These are phyloP conservation scores for Tetragonula carbonaria DNA, from an alignment of 2,888 invertebrate genomes.

Conservation along the genomic window DNA sequence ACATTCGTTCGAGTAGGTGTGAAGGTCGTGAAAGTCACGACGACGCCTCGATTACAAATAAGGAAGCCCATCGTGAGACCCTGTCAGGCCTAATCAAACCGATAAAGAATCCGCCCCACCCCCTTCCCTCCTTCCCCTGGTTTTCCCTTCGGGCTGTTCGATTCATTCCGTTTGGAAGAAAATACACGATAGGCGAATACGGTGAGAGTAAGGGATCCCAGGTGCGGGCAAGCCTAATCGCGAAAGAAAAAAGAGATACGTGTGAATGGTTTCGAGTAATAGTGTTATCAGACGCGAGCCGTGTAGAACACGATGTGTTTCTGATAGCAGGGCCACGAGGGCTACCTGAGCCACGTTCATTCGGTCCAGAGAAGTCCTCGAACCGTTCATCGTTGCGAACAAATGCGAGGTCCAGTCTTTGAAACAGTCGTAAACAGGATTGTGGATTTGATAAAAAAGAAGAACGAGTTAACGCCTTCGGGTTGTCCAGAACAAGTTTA, in stretches of 20 bases:
- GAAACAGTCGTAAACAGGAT: too few relatives aligned
- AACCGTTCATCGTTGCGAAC: slow-evolving; percentile 46
- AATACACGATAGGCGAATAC: not conserved
- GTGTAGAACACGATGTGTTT: slow-evolving; percentile 83
- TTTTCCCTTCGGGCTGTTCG: not conserved
- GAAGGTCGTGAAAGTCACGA: slow-evolving; percentile 45
- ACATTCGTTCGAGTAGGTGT: slow-evolving; percentile 37
- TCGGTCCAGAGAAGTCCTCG: slow-evolving; percentile 60
- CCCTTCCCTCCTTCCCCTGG: too few relatives aligned
- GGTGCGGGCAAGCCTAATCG: slow-evolving; percentile 64
- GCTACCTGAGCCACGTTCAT: slow-evolving; percentile 72
- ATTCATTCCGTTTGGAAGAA: not conserved
- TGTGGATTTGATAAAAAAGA: too few relatives aligned
- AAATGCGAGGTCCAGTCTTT: not conserved
- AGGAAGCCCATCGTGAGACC: slow-evolving; percentile 50
- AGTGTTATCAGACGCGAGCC: slow-evolving; percentile 80
- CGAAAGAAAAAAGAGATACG: slow-evolving; percentile 70
- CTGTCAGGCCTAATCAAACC: slow-evolving; percentile 56
- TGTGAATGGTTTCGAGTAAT: slow-evolving; percentile 78
- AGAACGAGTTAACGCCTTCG: too few relatives aligned
- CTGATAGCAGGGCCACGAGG: slow-evolving; percentile 75
- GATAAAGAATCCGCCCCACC: not conserved
- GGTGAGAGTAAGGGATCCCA: slow-evolving; percentile 19
- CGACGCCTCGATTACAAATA: slow-evolving; percentile 51
- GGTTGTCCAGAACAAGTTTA: too few relatives aligned